A percentile compares a stretch with the other conserved stretches of the same genome.
Conservation (phyloP, 2,797 vertebrate species). For the Coregonus suidteri region DNA sequence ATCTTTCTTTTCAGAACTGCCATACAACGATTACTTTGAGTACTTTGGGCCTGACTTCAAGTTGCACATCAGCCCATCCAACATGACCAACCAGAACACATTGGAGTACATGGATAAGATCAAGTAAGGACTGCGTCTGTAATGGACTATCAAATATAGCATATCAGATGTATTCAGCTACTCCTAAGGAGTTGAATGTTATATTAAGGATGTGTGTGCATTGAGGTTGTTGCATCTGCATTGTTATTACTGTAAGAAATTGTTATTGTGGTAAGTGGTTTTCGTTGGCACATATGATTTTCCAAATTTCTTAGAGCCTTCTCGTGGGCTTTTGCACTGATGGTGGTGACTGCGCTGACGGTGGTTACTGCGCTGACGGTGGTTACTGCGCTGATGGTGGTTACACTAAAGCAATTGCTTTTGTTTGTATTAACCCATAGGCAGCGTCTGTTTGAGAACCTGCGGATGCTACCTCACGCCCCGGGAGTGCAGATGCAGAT, state of each 20-base stretch:
- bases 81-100: slow-evolving; percentile 96
- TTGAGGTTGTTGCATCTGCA: slow-evolving; percentile 2
- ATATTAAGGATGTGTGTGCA: background rate
- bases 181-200: too few species aligned
- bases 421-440: slow-evolving; percentile 55
- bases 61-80: slow-evolving; percentile 92
- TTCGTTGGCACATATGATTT: too few species aligned
- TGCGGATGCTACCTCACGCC: slow-evolving; percentile 91
- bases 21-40: slow-evolving; percentile 95
- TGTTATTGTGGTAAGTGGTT: too few species aligned
- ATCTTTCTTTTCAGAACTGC: slow-evolving; percentile 77
- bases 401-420: background rate
- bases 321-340: too few species aligned
- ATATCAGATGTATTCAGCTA: slow-evolving; percentile 75
- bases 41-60: slow-evolving; percentile 95
- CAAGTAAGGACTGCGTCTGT: slow-evolving; percentile 78
- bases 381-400: too few species aligned
- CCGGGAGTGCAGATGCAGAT: slow-evolving; percentile 93
- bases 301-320: too few species aligned
- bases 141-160: slow-evolving; percentile 88
- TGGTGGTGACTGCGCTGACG: too few species aligned
- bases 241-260: background rate
- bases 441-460: slow-evolving; percentile 92
- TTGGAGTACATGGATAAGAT: slow-evolving; percentile 93
- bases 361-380: too few species aligned